Evolutionary conservation across 35 echinoderm and acorn worm species (phyloP).

Genomic region (Ophioderma brevispina): DNA sequence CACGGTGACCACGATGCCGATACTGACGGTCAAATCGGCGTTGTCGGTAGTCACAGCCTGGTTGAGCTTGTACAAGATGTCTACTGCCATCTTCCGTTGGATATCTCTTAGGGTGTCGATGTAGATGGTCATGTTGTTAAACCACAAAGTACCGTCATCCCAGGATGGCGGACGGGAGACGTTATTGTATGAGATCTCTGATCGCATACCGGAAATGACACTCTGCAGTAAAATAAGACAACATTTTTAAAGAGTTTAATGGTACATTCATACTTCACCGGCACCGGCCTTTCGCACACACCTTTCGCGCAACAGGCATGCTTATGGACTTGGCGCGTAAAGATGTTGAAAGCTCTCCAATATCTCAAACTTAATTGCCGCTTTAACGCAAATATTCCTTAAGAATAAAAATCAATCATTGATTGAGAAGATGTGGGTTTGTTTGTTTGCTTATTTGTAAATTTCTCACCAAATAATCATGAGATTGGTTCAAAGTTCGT

Average conservation of each 20-base stretch:
- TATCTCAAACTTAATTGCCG: no score
- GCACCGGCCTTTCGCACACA: no score
- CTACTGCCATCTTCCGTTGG: constrained; percentile 72
- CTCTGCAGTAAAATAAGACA: constrained; percentile 26
- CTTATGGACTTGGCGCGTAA: no score
- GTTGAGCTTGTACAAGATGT: constrained; percentile 60
- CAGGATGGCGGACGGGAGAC: constrained; percentile 54
- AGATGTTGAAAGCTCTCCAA: no score
- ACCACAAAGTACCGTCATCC: constrained; percentile 83
- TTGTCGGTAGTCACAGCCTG: constrained; percentile 53
- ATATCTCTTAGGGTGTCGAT: constrained; percentile 78
- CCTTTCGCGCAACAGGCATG: no score
- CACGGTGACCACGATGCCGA: constrained; percentile 74
- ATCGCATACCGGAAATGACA: constrained; percentile 54
- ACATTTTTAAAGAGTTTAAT: no score
- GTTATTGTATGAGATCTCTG: constrained; percentile 63
- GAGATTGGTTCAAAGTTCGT: background rate
- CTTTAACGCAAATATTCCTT: no score
- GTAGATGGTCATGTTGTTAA: constrained; percentile 92
- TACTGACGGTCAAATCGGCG: constrained; percentile 65
- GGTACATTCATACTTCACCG: no score
- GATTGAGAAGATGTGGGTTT: no score
- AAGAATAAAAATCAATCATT: no score
- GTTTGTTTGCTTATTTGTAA: no score
- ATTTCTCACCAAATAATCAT: background rate